These are phyloP conservation scores for Microchrysa polita DNA, from an alignment of 2,888 invertebrate genomes.

Conservation along the genomic window DNA sequence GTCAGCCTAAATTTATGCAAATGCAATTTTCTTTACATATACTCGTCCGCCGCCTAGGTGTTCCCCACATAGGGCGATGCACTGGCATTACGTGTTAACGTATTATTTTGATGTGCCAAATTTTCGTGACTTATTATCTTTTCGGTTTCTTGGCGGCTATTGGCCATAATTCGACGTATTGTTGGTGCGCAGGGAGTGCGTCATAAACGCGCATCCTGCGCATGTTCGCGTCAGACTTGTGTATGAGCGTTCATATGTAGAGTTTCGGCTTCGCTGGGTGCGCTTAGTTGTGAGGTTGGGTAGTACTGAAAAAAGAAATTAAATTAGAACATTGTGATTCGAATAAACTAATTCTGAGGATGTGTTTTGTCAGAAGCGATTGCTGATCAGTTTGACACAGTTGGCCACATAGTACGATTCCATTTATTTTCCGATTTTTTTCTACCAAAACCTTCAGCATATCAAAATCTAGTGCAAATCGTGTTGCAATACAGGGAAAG, in stretches of 20 bases:
- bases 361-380: too few species aligned
- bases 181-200: constrained; percentile 65
- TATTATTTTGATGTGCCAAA: constrained; percentile 60
- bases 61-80: constrained; percentile 44
- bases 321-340: too few species aligned
- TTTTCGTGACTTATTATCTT: constrained; percentile 61
- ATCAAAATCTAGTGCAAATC: too few species aligned
- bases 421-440: too few species aligned
- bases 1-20: too few species aligned
- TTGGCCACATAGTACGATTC: too few species aligned
- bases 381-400: too few species aligned
- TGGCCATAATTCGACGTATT: constrained; percentile 64
- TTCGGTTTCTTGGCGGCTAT: constrained; percentile 64
- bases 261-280: constrained; percentile 76
- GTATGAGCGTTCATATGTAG: constrained; percentile 87
- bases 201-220: constrained; percentile 69
- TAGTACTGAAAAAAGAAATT: constrained; percentile 79
- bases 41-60: constrained; percentile 31
- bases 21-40: too few species aligned
- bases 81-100: constrained; percentile 59
- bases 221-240: constrained; percentile 80
- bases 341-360: too few species aligned
- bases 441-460: too few species aligned
- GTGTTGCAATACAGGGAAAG: too few species aligned
- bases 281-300: constrained; percentile 79